Evolutionary conservation across 2,888 invertebrate species (phyloP).

Genomic region (Pandemis corylana): DNA sequence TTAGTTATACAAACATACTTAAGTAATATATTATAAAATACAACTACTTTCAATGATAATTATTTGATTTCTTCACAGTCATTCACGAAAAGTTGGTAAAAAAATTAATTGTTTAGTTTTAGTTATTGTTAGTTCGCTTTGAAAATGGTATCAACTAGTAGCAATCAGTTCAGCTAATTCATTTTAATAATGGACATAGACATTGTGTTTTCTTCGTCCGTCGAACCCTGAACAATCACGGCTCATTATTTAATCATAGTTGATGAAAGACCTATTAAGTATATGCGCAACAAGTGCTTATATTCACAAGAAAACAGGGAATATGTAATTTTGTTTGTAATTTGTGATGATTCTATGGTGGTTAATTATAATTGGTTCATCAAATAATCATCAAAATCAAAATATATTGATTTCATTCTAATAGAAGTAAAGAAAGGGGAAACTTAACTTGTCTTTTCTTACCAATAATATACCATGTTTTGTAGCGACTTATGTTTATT

Average conservation of each 20-base stretch:
- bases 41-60: too few species aligned
- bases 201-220: background rate
- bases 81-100: too few species aligned
- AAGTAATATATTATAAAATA: too few species aligned
- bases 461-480: too few species aligned
- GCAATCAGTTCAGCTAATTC: background rate
- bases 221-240: slow-evolving; percentile 17
- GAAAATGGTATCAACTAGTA: background rate
- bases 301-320: slow-evolving; percentile 15
- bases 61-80: too few species aligned
- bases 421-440: background rate
- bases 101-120: too few species aligned
- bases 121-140: background rate
- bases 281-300: slow-evolving; percentile 32
- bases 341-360: background rate
- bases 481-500: too few species aligned
- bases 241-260: slow-evolving; percentile 29
- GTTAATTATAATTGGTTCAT: slow-evolving; percentile 3
- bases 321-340: slow-evolving; percentile 8
- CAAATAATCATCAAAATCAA: background rate
- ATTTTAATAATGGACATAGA: slow-evolving; percentile 8
- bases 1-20: too few species aligned
- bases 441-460: background rate
- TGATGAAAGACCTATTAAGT: slow-evolving; percentile 14
- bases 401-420: background rate